Percentiles rank a stretch among this genome's conserved stretches.
Evolutionary conservation across 1,140 invertebrate species (phyloP).

Genomic region (Phthorimaea operculella): DNA sequence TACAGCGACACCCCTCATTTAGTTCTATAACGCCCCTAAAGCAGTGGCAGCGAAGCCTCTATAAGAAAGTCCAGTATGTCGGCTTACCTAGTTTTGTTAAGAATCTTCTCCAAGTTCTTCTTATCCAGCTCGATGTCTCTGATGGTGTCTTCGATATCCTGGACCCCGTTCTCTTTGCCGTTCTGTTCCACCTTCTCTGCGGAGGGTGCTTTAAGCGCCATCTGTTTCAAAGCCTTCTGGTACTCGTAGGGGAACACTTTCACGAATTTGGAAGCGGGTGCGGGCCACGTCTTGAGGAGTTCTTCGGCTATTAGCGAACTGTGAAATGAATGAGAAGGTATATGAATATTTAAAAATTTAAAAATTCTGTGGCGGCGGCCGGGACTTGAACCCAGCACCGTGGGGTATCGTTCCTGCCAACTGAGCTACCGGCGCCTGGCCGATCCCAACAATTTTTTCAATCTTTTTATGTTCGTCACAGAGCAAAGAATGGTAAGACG

Average conservation of each 20-base stretch:
- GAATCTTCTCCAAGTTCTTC: conserved; percentile 80
- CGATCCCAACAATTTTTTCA: too few relatives aligned
- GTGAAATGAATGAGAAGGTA: conserved; percentile 3
- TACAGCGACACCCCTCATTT: too few relatives aligned
- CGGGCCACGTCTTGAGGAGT: conserved; percentile 86
- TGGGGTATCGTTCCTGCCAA: too few relatives aligned
- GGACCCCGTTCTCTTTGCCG: conserved; percentile 51
- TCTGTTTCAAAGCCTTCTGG: conserved; percentile 86
- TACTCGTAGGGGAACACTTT: conserved; percentile 99
- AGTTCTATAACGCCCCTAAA: too few relatives aligned
- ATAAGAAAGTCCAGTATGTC: conserved; percentile 70
- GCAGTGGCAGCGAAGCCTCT: neutral
- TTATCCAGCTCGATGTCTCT: conserved; percentile 74
- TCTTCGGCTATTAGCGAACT: conserved; percentile 83
- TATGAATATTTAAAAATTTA: too few relatives aligned
- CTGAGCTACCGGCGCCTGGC: too few relatives aligned
- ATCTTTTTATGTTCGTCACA: too few relatives aligned
- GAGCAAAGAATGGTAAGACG: too few relatives aligned
- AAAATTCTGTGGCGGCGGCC: too few relatives aligned
- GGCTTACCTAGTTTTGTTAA: conserved; percentile 45
- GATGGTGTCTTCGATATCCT: conserved; percentile 63
- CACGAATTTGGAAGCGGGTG: conserved; percentile 82
- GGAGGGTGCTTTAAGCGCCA: conserved; percentile 70
- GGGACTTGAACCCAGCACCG: too few relatives aligned
- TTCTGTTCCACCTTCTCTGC: conserved; percentile 34